Conservation (phyloP, 2,888 invertebrate genomes). For the Selenia dentaria region DNA sequence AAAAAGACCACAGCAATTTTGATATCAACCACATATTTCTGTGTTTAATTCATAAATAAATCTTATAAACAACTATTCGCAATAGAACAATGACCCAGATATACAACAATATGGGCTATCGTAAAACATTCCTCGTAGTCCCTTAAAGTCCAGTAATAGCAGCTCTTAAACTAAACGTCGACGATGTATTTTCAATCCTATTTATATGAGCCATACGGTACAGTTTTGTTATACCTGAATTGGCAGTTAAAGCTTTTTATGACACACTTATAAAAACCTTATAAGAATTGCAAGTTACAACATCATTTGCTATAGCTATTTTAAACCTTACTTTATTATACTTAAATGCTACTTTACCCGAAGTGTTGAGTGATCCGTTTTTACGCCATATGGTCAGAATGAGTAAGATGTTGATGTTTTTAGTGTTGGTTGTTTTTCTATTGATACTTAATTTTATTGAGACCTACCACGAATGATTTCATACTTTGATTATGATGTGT, state of each 20-base stretch:
- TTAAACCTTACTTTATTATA: neutral
- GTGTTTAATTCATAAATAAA: conserved; percentile 19
- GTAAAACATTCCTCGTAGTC: conserved; percentile 16
- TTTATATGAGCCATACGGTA: conserved; percentile 1
- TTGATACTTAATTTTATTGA: conserved; percentile 8
- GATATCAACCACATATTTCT: too few species aligned
- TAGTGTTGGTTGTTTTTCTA: conserved; percentile 10
- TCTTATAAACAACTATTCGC: conserved; percentile 22
- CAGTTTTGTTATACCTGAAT: conserved; percentile 3
- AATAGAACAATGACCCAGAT: conserved; percentile 17
- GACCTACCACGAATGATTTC: conserved; percentile 9
- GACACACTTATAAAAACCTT: conserved; percentile 3
- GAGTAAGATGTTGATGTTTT: conserved; percentile 17
- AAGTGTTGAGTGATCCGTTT: conserved; percentile 12
- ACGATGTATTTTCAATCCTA: conserved; percentile 9
- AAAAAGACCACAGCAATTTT: too few species aligned
- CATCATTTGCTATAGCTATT: neutral
- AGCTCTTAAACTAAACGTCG: neutral
- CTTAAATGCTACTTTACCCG: neutral
- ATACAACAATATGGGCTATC: conserved; percentile 17
- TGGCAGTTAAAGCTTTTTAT: conserved; percentile 8
- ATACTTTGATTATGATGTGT: neutral
- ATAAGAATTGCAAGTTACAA: conserved; percentile 16
- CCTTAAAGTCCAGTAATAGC: conserved; percentile 1
- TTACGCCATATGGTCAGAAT: conserved; percentile 18